A percentile compares a stretch with the other conserved stretches of the same genome.
phyloP scores from a whole-genome alignment of 2,888 invertebrate species.

The Phalangium opilio region DNA sequence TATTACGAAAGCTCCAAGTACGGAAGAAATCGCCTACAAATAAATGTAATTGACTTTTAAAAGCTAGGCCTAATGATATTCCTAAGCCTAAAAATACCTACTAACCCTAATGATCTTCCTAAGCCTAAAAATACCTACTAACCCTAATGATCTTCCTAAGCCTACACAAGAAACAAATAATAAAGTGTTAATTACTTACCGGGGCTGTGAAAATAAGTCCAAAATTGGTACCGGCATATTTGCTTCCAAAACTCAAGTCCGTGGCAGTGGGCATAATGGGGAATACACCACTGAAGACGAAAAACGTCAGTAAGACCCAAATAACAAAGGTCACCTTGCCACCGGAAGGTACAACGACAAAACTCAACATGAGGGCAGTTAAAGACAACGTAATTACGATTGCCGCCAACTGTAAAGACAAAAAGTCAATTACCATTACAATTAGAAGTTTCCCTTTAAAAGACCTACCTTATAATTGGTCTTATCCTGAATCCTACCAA shows the following conservation, averaged over 20 bases:
- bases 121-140: too few relatives aligned
- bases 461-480: conserved; percentile 26
- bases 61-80: too few relatives aligned
- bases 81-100: too few relatives aligned
- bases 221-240: conserved; percentile 27
- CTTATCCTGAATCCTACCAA: conserved; percentile 34
- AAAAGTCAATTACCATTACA: neutral
- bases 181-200: conserved; percentile 21
- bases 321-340: conserved; percentile 23
- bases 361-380: conserved; percentile 19
- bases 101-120: too few relatives aligned
- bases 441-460: neutral
- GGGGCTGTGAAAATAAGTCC: conserved; percentile 27
- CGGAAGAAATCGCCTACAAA: conserved; percentile 20
- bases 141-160: too few relatives aligned
- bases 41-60: too few relatives aligned
- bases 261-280: conserved; percentile 29
- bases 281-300: conserved; percentile 28
- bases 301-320: conserved; percentile 29
- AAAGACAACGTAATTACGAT: conserved; percentile 4
- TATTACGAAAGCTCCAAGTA: conserved; percentile 23
- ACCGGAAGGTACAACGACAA: conserved; percentile 20
- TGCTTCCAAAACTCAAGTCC: conserved; percentile 29
- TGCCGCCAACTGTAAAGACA: neutral
- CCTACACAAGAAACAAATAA: too few relatives aligned